A percentile compares a stretch with the other conserved stretches of the same genome.
Conservation (phyloP, 1,140 invertebrate genomes). For the Cheumatopsyche charites region DNA sequence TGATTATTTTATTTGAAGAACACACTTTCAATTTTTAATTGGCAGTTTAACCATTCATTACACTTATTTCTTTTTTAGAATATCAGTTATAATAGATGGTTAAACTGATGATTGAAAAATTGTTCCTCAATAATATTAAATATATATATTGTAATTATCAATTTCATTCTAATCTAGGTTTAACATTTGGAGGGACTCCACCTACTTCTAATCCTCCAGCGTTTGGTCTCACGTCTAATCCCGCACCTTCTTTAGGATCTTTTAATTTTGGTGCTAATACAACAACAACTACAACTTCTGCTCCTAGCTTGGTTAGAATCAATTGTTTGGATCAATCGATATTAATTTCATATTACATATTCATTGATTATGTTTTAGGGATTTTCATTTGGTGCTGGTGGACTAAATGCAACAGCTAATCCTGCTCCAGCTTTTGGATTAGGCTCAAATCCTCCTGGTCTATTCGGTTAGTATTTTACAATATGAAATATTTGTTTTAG, state of each 20-base stretch:
- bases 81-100: too few relatives aligned
- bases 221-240: constrained; percentile 39
- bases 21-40: too few relatives aligned
- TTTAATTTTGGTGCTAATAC: constrained; percentile 43
- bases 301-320: constrained; percentile 20
- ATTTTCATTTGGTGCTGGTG: constrained; percentile 40
- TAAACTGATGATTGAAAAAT: too few relatives aligned
- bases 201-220: constrained; percentile 41
- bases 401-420: neutral
- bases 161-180: too few relatives aligned
- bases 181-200: constrained; percentile 47
- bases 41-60: too few relatives aligned
- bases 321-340: neutral
- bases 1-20: too few relatives aligned
- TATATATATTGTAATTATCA: too few relatives aligned
- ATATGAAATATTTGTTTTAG: constrained; percentile 6
- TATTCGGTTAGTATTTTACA: constrained; percentile 33
- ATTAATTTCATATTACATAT: neutral
- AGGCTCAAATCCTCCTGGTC: constrained; percentile 18
- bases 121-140: too few relatives aligned
- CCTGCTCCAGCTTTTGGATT: constrained; percentile 30
- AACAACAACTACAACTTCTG: constrained; percentile 28
- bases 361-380: constrained; percentile 27
- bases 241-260: constrained; percentile 43
- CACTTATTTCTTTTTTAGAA: too few relatives aligned